These are phyloP conservation scores for Euura lappo DNA, from an alignment of 1,140 invertebrate species.

Conservation along the genomic window DNA sequence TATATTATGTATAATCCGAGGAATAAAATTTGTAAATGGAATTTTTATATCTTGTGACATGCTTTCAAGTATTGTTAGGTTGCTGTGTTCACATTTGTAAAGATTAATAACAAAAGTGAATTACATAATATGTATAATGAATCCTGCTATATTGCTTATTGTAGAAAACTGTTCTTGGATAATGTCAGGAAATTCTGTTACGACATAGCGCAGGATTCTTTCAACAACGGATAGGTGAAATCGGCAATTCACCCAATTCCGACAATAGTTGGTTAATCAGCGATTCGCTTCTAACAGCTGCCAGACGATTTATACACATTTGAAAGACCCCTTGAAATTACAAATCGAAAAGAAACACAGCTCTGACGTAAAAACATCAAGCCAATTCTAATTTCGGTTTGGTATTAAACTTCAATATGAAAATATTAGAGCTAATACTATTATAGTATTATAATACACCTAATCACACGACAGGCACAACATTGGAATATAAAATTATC, in stretches of 20 bases:
- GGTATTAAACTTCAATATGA: background rate
- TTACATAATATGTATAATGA: background rate
- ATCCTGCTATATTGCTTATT: background rate
- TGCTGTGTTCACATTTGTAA: background rate
- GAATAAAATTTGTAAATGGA: background rate
- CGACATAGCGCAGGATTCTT: too few relatives aligned
- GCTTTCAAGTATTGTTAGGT: background rate
- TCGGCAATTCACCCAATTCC: too few relatives aligned
- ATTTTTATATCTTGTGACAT: too few relatives aligned
- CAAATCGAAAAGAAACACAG: too few relatives aligned
- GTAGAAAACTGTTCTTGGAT: conserved; percentile 1
- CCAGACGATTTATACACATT: too few relatives aligned
- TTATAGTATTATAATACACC: background rate
- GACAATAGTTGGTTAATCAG: too few relatives aligned
- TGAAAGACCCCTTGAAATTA: too few relatives aligned
- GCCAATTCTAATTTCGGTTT: too few relatives aligned
- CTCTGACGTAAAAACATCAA: too few relatives aligned
- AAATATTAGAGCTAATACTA: background rate
- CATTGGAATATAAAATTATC: background rate
- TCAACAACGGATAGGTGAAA: too few relatives aligned
- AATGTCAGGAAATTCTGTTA: background rate
- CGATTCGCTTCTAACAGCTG: too few relatives aligned
- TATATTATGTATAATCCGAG: background rate
- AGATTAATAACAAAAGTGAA: background rate
- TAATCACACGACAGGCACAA: background rate